phyloP scores from a whole-genome alignment of 2,113 vertebrate species.

The human (Homo sapiens) region GRCh38 chr9:120146501-120147000 shows the following conservation, averaged over 20 bases:
- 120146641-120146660: too few relatives aligned
- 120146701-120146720: too few relatives aligned
- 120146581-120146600: background rate
- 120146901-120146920: background rate
- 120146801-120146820: background rate
- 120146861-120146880: background rate
- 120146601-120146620: accelerated
- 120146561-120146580: background rate
- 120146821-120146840: background rate
- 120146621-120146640: background rate
- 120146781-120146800: accelerated
- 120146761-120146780: accelerated
- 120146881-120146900: background rate
- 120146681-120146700: too few relatives aligned
- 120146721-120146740: accelerated
- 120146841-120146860: background rate
- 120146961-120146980: background rate
- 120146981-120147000: background rate
- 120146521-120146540: background rate
- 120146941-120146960: background rate
- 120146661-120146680: too few relatives aligned
- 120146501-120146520: background rate
- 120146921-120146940: background rate
- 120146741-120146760: too few relatives aligned
- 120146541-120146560: background rate